Conservation (phyloP, 2,113 vertebrate species). For the Notarius lentiginosus region DNA sequence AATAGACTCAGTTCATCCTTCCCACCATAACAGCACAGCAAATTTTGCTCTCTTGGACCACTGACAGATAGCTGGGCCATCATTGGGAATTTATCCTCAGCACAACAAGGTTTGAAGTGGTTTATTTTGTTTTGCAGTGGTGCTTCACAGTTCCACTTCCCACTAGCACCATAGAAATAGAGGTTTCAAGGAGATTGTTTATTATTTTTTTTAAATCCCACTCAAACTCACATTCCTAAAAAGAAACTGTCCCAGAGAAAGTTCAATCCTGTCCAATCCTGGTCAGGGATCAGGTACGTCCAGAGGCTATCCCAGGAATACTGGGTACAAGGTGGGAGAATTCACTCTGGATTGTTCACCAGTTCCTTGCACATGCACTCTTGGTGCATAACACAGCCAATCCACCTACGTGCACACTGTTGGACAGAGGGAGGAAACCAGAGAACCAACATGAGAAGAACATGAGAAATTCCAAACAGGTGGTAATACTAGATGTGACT, state of each 20-base stretch:
- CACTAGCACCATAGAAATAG: too few species aligned
- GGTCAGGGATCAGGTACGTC: background rate
- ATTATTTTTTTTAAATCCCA: background rate
- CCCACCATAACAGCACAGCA: background rate
- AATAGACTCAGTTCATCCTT: background rate
- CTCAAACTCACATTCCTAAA: background rate
- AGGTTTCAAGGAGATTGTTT: background rate
- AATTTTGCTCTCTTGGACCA: background rate
- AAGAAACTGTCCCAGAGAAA: background rate
- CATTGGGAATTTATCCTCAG: too few species aligned
- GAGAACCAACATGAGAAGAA: background rate
- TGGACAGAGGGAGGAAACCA: background rate
- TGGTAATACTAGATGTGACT: background rate
- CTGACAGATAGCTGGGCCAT: background rate
- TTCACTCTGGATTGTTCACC: background rate
- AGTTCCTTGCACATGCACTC: too few species aligned
- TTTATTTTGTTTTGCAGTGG: too few species aligned
- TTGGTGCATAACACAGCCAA: background rate
- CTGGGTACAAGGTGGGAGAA: background rate
- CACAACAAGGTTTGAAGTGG: too few species aligned
- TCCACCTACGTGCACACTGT: background rate
- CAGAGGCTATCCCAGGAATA: background rate
- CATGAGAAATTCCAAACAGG: background rate
- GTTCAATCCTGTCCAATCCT: background rate
- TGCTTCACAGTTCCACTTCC: background rate